These are phyloP conservation scores for Acanthiza pusilla DNA, from an alignment of 2,797 vertebrate species.

Conservation along the genomic window DNA sequence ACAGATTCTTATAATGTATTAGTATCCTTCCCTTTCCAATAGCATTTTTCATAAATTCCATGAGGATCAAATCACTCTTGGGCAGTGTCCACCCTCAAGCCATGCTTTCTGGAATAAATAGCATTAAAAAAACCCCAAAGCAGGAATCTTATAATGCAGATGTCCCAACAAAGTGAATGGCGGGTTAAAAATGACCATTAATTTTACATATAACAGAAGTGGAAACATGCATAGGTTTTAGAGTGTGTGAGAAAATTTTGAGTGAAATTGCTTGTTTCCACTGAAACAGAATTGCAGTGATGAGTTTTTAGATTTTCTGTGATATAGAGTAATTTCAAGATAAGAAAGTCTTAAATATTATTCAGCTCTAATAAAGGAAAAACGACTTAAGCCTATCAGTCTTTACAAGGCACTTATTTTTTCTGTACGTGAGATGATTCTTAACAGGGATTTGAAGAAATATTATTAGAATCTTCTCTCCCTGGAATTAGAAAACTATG, in stretches of 20 bases:
- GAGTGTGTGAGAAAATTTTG: not conserved
- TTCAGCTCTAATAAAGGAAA: not conserved
- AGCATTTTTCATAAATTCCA: not conserved
- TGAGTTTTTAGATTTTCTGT: not conserved
- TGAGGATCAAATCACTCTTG: not conserved
- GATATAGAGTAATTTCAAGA: not conserved
- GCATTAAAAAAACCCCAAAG: accelerated
- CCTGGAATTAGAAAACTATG: not conserved
- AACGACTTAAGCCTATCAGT: not conserved
- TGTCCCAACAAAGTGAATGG: not conserved
- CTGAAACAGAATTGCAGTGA: not conserved
- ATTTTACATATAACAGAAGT: not conserved
- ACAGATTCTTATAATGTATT: not conserved
- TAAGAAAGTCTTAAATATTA: not conserved
- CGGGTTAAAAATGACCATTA: not conserved
- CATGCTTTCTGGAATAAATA: not conserved
- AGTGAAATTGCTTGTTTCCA: not conserved
- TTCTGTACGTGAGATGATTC: not conserved
- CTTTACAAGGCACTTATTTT: not conserved
- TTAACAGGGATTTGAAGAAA: not conserved
- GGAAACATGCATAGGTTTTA: not conserved
- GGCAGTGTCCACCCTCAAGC: not conserved
- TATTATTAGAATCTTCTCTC: not conserved
- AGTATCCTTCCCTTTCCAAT: not conserved
- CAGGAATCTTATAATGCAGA: not conserved